Base-by-base conservation (phyloP, 2,888 invertebrate species). In the Drosophila austrosaltans region DNA sequence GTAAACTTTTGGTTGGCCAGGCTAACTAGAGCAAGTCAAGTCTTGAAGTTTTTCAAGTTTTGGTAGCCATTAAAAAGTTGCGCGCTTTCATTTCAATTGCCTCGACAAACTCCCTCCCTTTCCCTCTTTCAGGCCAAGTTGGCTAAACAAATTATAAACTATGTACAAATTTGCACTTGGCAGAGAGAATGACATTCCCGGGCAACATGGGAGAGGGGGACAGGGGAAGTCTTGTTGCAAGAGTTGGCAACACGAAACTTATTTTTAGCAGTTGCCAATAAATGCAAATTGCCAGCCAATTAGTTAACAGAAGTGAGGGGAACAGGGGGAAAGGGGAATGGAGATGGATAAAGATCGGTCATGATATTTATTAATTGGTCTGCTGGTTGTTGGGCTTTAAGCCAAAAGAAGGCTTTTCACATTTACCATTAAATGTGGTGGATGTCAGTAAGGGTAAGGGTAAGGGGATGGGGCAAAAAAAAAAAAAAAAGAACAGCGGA, bases 51-150 rank as follows among this genome's bases (percentile, higher is more conserved):
- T 48, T 63, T 62, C 66, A 75, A 87, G 77, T 74, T 77, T 54
- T 28, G 59, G 53, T 79, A 75, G 78, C 88, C 86, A 89, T 89
- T 87, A 88, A 87, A 89, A 87, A 89, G 88, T 87, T 87, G 73
- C 75, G 78, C 79, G 60, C 77, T 85, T 80, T 78, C 78, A 81
- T 87, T 86, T 89, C 78, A 84, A 87, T 89, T 87, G 89, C 73
- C 48, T 25, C 48, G 48, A 48, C 44, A 54, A 25, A 42, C 62
- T 39, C 16, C 30, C 4, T 2, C 32, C 4, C 4, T 10, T 4
- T 25, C 12, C 10, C 10, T 3, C 10, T 1, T 40, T 5, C 12
- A 12, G 22, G n/a, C 36, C 57, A 72, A 84, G 69, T 87, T 81
- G 70, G 25, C 61, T 71, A 65, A 76, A 81, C 75, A 83, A 84